Conservation (phyloP, 1,140 invertebrate species). For the Ctenoplectra terminalis region DNA sequence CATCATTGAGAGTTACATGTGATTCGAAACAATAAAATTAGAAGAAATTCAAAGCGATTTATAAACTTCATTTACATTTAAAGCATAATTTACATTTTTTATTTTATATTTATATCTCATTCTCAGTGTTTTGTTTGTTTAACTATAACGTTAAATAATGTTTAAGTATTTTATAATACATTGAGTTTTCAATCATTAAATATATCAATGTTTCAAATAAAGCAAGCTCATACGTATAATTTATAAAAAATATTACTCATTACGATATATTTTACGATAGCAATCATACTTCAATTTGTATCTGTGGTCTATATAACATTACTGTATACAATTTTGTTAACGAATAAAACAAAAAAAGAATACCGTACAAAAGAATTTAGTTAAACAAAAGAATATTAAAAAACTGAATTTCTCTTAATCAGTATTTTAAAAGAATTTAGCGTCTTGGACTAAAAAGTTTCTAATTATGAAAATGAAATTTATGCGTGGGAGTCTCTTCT, state of each 20-base stretch:
- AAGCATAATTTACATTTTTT: conserved; percentile 2
- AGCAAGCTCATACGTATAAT: background rate
- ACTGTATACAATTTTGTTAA: background rate
- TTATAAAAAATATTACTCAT: background rate
- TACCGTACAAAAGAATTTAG: background rate
- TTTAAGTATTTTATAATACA: too few species aligned
- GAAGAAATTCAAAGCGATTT: background rate
- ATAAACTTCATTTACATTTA: background rate
- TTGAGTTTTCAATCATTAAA: background rate
- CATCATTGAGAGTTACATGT: background rate
- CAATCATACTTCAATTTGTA: background rate
- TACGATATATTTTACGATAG: background rate
- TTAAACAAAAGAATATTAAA: conserved; percentile 2
- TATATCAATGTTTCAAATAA: background rate
- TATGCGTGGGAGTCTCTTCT: conserved; percentile 50
- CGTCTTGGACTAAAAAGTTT: conserved; percentile 35
- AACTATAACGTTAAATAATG: background rate
- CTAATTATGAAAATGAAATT: conserved; percentile 47
- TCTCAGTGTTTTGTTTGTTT: background rate
- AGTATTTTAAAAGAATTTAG: conserved; percentile 29
- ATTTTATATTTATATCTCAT: background rate
- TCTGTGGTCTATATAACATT: background rate
- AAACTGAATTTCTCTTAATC: conserved; percentile 25
- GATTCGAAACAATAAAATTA: background rate
- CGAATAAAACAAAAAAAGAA: background rate